Evolutionary conservation across 1,140 invertebrate genomes (phyloP).

Genomic region (Conopomorpha cramerella): DNA sequence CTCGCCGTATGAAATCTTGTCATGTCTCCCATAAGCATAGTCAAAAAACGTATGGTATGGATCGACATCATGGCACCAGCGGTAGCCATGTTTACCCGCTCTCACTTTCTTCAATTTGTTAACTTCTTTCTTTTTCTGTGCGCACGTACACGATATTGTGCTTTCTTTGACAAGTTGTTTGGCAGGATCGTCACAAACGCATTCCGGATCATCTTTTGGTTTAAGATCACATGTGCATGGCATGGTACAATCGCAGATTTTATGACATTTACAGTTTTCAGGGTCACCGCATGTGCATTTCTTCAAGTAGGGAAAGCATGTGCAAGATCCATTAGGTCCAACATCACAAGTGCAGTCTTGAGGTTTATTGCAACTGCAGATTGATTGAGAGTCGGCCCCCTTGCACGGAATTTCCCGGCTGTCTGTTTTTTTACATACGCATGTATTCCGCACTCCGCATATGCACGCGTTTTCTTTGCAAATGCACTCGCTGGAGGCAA

Average conservation of each 20-base stretch:
- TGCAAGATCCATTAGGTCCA: background rate
- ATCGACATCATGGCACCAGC: slow-evolving; percentile 43
- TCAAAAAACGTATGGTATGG: slow-evolving; percentile 42
- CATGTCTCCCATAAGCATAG: slow-evolving; percentile 31
- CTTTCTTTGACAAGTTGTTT: slow-evolving; percentile 5
- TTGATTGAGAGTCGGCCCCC: background rate
- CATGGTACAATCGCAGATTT: slow-evolving; percentile 22
- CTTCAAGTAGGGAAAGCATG: background rate
- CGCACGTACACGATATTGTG: slow-evolving; percentile 17
- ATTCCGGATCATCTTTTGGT: slow-evolving; percentile 15
- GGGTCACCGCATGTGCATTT: slow-evolving; percentile 34
- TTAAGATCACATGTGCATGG: slow-evolving; percentile 32
- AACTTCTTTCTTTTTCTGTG: slow-evolving; percentile 14
- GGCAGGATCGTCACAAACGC: slow-evolving; percentile 23
- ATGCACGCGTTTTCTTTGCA: background rate
- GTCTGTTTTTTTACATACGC: background rate
- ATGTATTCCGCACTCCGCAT: background rate
- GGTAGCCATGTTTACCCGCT: slow-evolving; percentile 38
- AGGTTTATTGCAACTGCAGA: background rate
- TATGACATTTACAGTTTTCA: slow-evolving; percentile 32
- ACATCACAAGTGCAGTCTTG: background rate
- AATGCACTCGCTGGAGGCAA: background rate
- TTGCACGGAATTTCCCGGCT: background rate
- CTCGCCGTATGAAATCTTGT: slow-evolving; percentile 27
- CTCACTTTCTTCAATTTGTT: slow-evolving; percentile 28